Conservation (phyloP, 2,797 vertebrate genomes). For the Lagodon rhomboides region DNA sequence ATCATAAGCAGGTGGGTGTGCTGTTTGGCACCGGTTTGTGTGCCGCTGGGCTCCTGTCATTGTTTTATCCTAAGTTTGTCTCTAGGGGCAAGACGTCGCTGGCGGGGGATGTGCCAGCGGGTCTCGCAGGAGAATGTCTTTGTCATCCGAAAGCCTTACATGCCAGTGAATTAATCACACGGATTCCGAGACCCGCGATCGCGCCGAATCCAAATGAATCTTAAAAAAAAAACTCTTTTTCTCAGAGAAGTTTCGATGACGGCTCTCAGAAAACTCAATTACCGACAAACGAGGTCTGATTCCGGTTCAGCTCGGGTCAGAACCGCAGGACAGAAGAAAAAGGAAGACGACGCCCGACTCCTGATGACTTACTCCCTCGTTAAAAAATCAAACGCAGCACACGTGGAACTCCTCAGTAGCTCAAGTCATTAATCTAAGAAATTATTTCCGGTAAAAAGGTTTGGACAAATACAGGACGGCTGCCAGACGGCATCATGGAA, state of each 20-base stretch:
- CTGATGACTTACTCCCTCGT: slow-evolving; percentile 3
- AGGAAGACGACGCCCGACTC: slow-evolving; percentile 25
- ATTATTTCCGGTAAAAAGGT: slow-evolving; percentile 7
- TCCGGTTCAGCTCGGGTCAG: slow-evolving; percentile 22
- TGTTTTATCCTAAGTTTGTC: slow-evolving; percentile 82
- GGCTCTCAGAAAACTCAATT: slow-evolving; percentile 15
- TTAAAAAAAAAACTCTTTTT: slow-evolving; percentile 34
- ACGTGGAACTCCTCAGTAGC: slow-evolving; percentile 14
- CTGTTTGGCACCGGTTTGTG: slow-evolving; percentile 68
- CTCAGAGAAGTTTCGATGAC: slow-evolving; percentile 25
- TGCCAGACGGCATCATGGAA: slow-evolving; percentile 18
- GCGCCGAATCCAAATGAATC: slow-evolving; percentile 35
- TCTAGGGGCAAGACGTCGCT: slow-evolving; percentile 79
- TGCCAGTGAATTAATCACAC: slow-evolving; percentile 68
- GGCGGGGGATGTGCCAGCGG: slow-evolving; percentile 75
- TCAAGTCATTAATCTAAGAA: slow-evolving; percentile 5
- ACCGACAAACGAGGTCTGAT: neutral
- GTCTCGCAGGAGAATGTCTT: slow-evolving; percentile 79
- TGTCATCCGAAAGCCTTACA: slow-evolving; percentile 74
- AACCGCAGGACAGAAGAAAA: neutral
- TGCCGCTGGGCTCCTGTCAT: slow-evolving; percentile 77
- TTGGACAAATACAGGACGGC: slow-evolving; percentile 22
- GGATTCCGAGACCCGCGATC: slow-evolving; percentile 46
- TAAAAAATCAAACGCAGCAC: slow-evolving; percentile 1
- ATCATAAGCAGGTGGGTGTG: slow-evolving; percentile 81